These are phyloP conservation scores for Griposia aprilina DNA, from an alignment of 2,888 invertebrate species.

Conservation along the genomic window DNA sequence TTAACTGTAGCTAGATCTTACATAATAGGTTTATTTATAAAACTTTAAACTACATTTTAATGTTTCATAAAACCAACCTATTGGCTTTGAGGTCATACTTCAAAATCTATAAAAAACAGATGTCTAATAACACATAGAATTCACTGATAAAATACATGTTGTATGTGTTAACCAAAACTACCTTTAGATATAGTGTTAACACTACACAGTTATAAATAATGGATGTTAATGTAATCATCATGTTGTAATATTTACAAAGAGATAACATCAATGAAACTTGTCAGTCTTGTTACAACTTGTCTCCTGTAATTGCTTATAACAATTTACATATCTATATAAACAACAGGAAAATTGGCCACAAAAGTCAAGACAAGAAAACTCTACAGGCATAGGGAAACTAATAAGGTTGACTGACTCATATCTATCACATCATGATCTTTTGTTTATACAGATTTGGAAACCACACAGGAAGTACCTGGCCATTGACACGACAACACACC, in stretches of 20 bases:
- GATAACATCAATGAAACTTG: conserved; percentile 42
- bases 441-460: conserved; percentile 74
- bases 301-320: conserved; percentile 4
- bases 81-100: conserved; percentile 24
- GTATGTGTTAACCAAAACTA: conserved; percentile 7
- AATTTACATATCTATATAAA: conserved; percentile 53
- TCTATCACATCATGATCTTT: conserved; percentile 62
- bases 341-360: conserved; percentile 43
- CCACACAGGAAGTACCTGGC: conserved; percentile 61
- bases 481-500: conserved; percentile 60
- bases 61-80: conserved; percentile 19
- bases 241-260: conserved; percentile 46
- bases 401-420: conserved; percentile 53
- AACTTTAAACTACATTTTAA: background rate
- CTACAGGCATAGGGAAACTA: conserved; percentile 30
- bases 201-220: conserved; percentile 16
- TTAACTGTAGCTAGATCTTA: background rate
- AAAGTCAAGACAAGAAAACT: conserved; percentile 22
- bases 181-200: conserved; percentile 21
- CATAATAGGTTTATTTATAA: conserved; percentile 3
- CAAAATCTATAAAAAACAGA: conserved; percentile 18
- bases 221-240: conserved; percentile 27
- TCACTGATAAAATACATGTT: background rate
- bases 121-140: conserved; percentile 5
- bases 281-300: conserved; percentile 14